A percentile compares a stretch with the other conserved stretches of the same genome.
Conservation (phyloP, 2,888 invertebrate species). For the Chrysolina americana region DNA sequence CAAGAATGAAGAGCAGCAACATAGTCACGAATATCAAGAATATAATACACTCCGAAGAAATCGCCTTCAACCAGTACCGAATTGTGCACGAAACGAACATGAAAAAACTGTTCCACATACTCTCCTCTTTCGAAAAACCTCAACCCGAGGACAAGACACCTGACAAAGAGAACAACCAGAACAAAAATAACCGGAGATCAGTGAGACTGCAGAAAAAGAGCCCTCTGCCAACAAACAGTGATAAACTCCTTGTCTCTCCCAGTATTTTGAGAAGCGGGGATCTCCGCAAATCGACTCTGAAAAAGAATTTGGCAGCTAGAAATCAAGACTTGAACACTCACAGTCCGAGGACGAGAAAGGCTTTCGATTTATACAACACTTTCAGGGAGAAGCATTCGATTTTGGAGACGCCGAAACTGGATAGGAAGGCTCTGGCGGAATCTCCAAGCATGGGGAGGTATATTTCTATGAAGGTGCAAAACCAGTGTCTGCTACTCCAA, state of each 20-base stretch:
- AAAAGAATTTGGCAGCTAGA: slow-evolving; percentile 46
- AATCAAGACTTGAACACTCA: slow-evolving; percentile 29
- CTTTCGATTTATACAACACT: slow-evolving; percentile 39
- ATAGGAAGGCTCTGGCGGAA: slow-evolving; percentile 29
- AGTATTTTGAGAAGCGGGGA: slow-evolving; percentile 39
- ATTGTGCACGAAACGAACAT: slow-evolving; percentile 28
- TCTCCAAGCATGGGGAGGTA: slow-evolving; percentile 36
- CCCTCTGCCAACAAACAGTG: slow-evolving; percentile 22
- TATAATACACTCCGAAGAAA: slow-evolving; percentile 29
- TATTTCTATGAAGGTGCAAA: slow-evolving; percentile 42
- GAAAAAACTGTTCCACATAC: slow-evolving; percentile 25
- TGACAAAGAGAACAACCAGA: slow-evolving; percentile 25
- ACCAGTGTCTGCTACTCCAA: slow-evolving; percentile 43
- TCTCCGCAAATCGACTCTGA: slow-evolving; percentile 42
- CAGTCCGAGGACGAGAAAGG: slow-evolving; percentile 39
- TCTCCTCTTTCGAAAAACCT: slow-evolving; percentile 1
- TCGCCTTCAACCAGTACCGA: slow-evolving; percentile 27
- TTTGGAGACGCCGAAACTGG: slow-evolving; percentile 41
- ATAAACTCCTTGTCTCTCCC: slow-evolving; percentile 40
- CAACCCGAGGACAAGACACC: neutral
- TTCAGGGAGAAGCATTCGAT: slow-evolving; percentile 33
- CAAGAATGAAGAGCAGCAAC: neutral
- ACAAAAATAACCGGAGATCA: slow-evolving; percentile 29
- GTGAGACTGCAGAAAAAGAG: slow-evolving; percentile 35
- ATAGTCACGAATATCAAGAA: slow-evolving; percentile 25